phyloP scores from a whole-genome alignment of 2,113 vertebrate genomes.

The Siphamia tubifer region DNA sequence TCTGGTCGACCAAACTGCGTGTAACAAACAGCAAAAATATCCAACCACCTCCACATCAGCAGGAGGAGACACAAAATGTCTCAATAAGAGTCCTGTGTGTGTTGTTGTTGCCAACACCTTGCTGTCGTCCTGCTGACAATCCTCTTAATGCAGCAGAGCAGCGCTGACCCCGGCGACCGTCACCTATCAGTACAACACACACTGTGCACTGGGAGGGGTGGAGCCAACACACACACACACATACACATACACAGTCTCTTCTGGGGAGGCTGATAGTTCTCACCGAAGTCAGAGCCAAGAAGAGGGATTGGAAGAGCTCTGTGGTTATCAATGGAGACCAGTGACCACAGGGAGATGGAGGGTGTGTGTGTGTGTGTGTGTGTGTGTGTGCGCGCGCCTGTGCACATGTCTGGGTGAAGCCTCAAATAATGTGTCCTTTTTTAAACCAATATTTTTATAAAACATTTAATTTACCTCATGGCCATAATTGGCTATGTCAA shows the following conservation, averaged over 20 bases:
- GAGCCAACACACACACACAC: neutral
- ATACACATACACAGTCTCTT: neutral
- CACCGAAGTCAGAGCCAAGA: conserved; percentile 41
- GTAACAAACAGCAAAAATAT: too few species aligned
- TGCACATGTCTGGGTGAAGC: too few species aligned
- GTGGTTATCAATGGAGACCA: conserved; percentile 71
- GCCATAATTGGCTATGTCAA: too few species aligned
- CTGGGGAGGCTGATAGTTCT: conserved; percentile 11
- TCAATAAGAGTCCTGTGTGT: neutral
- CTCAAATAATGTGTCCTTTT: too few species aligned
- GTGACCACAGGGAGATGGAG: conserved; percentile 45
- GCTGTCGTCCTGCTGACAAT: conserved; percentile 5
- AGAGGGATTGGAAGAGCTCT: conserved; percentile 57
- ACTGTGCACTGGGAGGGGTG: conserved; percentile 33
- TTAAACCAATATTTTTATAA: too few species aligned
- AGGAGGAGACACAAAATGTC: too few species aligned
- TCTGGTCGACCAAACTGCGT: too few species aligned
- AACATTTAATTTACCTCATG: too few species aligned
- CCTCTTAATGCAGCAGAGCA: conserved; percentile 42
- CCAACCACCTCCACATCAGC: too few species aligned
- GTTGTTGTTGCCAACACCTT: neutral
- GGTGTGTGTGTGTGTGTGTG: neutral
- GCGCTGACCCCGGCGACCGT: conserved; percentile 17
- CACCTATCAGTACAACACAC: conserved; percentile 51
- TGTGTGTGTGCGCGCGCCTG: too few species aligned